Evolutionary conservation across 2,888 invertebrate species (phyloP), one percentile per base, ranked within the genome.

Genomic region (Andricus curvator): DNA sequence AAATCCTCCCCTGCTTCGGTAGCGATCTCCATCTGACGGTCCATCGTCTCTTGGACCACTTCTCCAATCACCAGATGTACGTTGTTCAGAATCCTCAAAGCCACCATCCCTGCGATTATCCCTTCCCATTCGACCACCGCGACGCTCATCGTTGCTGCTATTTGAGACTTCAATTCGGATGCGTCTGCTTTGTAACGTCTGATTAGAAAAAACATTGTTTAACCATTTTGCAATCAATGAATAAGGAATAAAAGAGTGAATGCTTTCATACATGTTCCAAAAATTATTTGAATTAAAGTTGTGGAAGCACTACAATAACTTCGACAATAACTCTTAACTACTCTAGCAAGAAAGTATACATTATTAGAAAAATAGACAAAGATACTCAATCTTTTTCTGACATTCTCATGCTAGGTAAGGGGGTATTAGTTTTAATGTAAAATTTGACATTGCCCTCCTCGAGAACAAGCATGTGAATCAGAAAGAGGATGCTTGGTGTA

Each of bases 141-240:
- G 92, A 83, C 96, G 95, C 64, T 96, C 95, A 86, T 96, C 95
- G 84, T 96, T 96, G 86, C 95, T 95, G 88, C 95, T 96, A 82
- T 95, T 96, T 5, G 97, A 96, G 17, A 97, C 94, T 89, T 97
- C 97, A 91, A 97, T 97, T 89, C 97, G 95, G 85, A 97, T 96
- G 81, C 96, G 94, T 85, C 97, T 94, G 78, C 95, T 96, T 91
- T 96, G 95, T 88, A 98, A 95, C 83, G 94, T 94, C 96, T 96
- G 88, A 11, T 78, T 66, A 22, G 80, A 76, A 78, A 65, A 8
- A 60, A 64, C 13, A 17, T 64, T 64, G 8, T 29, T 29, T 60
- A 60, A 22, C 4, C n/a, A 11, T 22, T 13, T 22, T n/a, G 1
- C n/a, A 13, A 60, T 4, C n/a, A 60, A 22, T 60, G 13, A 22